Base-by-base conservation (phyloP, 2,113 vertebrate species). In the Anoura caudifer region DNA sequence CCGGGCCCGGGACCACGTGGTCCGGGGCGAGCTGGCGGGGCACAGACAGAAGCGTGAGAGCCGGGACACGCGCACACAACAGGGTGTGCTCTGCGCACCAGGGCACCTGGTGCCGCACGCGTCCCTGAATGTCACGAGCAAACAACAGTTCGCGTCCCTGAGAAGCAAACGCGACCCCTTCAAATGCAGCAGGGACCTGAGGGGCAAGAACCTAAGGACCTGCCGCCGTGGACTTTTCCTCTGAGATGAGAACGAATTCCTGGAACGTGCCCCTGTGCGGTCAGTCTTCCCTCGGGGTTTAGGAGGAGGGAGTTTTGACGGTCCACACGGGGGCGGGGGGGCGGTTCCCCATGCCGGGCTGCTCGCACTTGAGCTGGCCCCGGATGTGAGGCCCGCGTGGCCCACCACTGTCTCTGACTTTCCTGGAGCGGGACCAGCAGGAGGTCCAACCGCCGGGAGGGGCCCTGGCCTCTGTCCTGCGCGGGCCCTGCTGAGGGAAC, bases 1-100 rank as follows among this genome's bases (percentile, higher is more conserved):
- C 99, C 52, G 98, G 98, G 38, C 97, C 91, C 28, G 99, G 99
- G 96, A 99, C 99, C 31, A 99, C 99, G 75, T 99, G 99, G 98
- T 99, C 99, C 72, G 99, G 99, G 83, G 99, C 99, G 98, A 99
- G 98, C 99, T 99, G 98, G n/a, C 0, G 20, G 11, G 14, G 3
- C 0, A 10, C 17, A n/a, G 31, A 13, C 17, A 20, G 28, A 11
- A 16, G 9, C 43, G 67, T 76, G 8, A 95, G 91, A 75, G 97
- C 24, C 7, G 86, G 80, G 43, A 89, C 9, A 38, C 59, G 38
- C 67, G 33, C 70, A 4, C 36, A 91, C 81, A 73, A 63, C 0
- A 50, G 0, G 1, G 26, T 54, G 93, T 45, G 94, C 85, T 76
- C 95, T 76, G 22, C 15, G 54, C 0, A 76, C n/a, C 11, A 69